These are phyloP conservation scores for Contarinia nasturtii DNA, from an alignment of 1,140 invertebrate genomes.

Conservation along the genomic window DNA sequence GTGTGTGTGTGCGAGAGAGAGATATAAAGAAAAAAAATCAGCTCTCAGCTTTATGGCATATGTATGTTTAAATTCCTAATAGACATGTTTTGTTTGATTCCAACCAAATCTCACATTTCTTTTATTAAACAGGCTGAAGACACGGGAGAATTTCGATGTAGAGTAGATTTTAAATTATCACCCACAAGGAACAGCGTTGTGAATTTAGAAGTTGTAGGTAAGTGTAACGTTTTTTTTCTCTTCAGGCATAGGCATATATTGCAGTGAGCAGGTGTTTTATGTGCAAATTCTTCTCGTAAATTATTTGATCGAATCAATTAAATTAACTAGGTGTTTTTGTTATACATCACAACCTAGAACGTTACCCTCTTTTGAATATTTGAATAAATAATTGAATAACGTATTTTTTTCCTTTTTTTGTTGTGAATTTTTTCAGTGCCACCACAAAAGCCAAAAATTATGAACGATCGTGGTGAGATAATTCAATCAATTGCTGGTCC, in stretches of 20 bases:
- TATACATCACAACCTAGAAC: background rate
- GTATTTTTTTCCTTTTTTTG: constrained; percentile 4
- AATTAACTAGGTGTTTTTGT: constrained; percentile 2
- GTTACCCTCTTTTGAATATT: background rate
- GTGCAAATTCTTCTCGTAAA: no score
- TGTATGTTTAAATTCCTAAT: no score
- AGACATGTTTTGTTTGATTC: no score
- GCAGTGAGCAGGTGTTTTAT: no score
- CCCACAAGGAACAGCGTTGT: constrained; percentile 63
- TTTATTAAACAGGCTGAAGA: constrained; percentile 35
- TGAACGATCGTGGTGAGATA: constrained; percentile 53
- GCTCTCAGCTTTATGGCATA: no score
- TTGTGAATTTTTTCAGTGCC: constrained; percentile 47
- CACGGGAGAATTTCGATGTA: constrained; percentile 53
- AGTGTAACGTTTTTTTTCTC: constrained; percentile 25
- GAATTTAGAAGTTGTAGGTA: constrained; percentile 62
- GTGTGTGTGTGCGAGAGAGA: no score
- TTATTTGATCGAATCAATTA: no score
- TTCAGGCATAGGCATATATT: no score
- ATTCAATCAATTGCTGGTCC: constrained; percentile 55
- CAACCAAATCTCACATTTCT: no score
- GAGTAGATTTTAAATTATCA: constrained; percentile 62
- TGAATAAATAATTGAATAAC: background rate
- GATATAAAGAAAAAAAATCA: no score
- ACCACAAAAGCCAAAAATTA: constrained; percentile 58